Base-by-base conservation (phyloP, 1,140 invertebrate genomes). In the Andricus grossulariae region DNA sequence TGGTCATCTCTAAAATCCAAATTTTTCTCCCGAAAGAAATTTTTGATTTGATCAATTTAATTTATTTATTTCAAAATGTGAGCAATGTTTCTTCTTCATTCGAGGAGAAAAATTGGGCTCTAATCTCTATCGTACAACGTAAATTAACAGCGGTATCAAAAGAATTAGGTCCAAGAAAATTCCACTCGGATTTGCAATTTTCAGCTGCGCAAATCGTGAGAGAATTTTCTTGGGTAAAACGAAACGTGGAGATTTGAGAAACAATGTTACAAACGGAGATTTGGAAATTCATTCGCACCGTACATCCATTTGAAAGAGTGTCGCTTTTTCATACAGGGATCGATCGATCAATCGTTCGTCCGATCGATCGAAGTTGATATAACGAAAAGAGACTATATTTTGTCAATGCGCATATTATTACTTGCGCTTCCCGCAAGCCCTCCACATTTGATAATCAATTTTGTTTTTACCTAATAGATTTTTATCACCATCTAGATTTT, bases 301-400 rank as follows among this genome's bases (percentile, higher is more conserved):
- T 90, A 90, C 88, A 90, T 91, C 85, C 89, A 90, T 90, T 87
- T 85, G 80, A 88, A 88, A 90, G 87, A 88, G 88, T 89, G 85
- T 89, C 86, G 77, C 60, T 84, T 85, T 81, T 86, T 88, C 85
- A 88, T 87, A 88, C 86, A 89, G 88, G 88, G 88, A 89, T 87
- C 84, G 84, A 84, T 80, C 85, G 85, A 84, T 85, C 87, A 86
- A 87, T 83, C 83, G 83, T 81, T 83, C 80, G 76, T 85, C 77
- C 75, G 80, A 80, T 77, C 82, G 82, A 82, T 81, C 81, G 82
- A 82, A 78, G 73, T 81, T 84, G 85, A 88, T 88, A 87, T 80
- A 91, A 91, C 88, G 89, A 91, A 91, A 91, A 90, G 87, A 92
- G 90, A 89, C 89, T 91, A 89, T 87, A 86, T 89, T 90, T 91